Evolutionary conservation across 35 echinoderm and acorn worm genomes (phyloP), one percentile per base, ranked within the genome.

Genomic region (Ophioderma brevispina): DNA sequence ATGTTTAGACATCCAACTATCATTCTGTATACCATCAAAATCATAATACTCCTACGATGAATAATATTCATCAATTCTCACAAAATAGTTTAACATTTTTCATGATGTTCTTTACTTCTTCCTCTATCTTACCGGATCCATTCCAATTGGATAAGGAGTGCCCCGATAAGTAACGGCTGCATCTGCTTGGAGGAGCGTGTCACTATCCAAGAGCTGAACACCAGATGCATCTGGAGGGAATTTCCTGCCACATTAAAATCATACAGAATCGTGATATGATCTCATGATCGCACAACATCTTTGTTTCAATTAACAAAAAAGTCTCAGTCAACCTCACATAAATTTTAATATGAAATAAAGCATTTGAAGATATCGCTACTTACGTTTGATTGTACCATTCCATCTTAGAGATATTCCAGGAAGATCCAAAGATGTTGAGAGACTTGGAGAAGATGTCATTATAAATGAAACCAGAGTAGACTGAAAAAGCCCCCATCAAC

Each of bases 401-500:
- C 86, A 89, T 91, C 13, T 40, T 43, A 34, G 70, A 30, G 0
- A 92, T 87, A 37, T 89, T 91, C 89, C 92, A 98, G 0, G 89
- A 76, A 0, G 96, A 98, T 37, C 90, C 89, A 84, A 98, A 98
- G 33, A 98, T 82, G 33, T 98, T 94, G 13, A 98, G 39, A 0
- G 92, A 94, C 64, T 98, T 98, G 86, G 96, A 98, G 84, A 92
- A 98, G 50, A 80, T 77, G 77, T 98, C 96, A 42, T 98, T 98
- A 79, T 98, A 98, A 17, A 98, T 42, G 64, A 98, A 76, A 25
- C 96, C 96, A 1, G 86, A 43, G 36, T 98, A 98, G n/a, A 98
- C 32, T 17, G 96, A 94, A 64, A 98, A 98, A 0, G 87, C 28
- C 15, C 96, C 96, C 96, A 98, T 98, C 86, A 94, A 33, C 52